phyloP scores from a whole-genome alignment of 1,140 invertebrate species.

The Ceratosolen fusciceps region DNA sequence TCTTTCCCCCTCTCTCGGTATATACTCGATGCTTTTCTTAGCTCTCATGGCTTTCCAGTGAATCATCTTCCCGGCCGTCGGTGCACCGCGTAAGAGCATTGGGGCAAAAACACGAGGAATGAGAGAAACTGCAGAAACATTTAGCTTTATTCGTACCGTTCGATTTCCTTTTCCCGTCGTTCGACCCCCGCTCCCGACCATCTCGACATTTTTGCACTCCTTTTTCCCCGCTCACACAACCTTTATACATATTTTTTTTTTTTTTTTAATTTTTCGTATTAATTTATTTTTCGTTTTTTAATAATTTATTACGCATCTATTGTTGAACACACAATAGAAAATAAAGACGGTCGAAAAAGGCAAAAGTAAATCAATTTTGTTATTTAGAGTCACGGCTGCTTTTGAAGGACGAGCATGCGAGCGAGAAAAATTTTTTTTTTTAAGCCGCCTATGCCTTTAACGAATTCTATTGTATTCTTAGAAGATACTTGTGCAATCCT shows the following conservation, averaged over 20 bases:
- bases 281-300: too few relatives aligned
- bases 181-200: neutral
- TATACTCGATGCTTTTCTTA: slow-evolving; percentile 41
- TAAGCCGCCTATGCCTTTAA: neutral
- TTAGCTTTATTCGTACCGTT: neutral
- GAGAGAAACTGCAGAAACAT: slow-evolving; percentile 6
- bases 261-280: too few relatives aligned
- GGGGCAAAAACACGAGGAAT: neutral
- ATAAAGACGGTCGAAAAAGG: too few relatives aligned
- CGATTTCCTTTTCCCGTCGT: neutral
- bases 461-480: neutral
- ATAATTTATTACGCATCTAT: too few relatives aligned
- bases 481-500: neutral
- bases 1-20: neutral
- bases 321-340: too few relatives aligned
- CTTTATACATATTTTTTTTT: too few relatives aligned
- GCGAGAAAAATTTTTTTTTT: neutral
- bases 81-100: neutral
- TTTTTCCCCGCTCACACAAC: too few relatives aligned
- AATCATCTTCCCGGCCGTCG: slow-evolving; percentile 31
- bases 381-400: neutral
- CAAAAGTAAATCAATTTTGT: neutral
- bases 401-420: too few relatives aligned
- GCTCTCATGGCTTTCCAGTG: slow-evolving; percentile 32
- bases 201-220: neutral